Evolutionary conservation across 2,888 invertebrate genomes (phyloP).

Genomic region (Linyphia triangularis): DNA sequence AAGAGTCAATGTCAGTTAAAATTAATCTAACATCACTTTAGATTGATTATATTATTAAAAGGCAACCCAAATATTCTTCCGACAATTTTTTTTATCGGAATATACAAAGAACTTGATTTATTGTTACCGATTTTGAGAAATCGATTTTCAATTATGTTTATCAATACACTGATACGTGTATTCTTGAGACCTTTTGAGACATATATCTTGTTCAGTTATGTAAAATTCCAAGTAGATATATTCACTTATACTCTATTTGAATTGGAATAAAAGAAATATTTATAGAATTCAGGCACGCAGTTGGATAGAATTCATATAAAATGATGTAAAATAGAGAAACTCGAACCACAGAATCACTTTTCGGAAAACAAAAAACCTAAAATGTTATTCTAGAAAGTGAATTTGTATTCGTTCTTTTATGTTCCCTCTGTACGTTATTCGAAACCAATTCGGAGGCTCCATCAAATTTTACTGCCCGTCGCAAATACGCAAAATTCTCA

Average conservation of each 20-base stretch:
- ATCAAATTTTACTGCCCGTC: slow-evolving; percentile 39
- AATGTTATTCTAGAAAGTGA: slow-evolving; percentile 68
- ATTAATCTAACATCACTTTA: too few species aligned
- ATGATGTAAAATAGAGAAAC: slow-evolving; percentile 60
- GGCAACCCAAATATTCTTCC: too few species aligned
- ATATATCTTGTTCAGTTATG: background rate
- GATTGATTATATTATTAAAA: too few species aligned
- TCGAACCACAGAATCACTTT: slow-evolving; percentile 56
- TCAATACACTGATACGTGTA: background rate
- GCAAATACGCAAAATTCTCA: slow-evolving; percentile 21
- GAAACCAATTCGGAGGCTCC: slow-evolving; percentile 27
- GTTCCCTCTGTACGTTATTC: background rate
- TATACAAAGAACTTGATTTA: too few species aligned
- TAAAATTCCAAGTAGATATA: slow-evolving; percentile 17
- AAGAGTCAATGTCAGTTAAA: too few species aligned
- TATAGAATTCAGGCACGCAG: slow-evolving; percentile 22
- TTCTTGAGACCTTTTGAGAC: background rate
- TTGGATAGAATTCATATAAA: slow-evolving; percentile 53
- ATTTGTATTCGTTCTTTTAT: slow-evolving; percentile 62
- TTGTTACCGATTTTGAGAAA: too few species aligned
- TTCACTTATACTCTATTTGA: slow-evolving; percentile 31
- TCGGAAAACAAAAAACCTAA: slow-evolving; percentile 39
- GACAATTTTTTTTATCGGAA: too few species aligned
- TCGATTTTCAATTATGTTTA: background rate
- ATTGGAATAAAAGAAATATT: slow-evolving; percentile 40